Evolutionary conservation across 2,888 invertebrate species (phyloP).

Genomic region (Chrysopilus asiliformis): DNA sequence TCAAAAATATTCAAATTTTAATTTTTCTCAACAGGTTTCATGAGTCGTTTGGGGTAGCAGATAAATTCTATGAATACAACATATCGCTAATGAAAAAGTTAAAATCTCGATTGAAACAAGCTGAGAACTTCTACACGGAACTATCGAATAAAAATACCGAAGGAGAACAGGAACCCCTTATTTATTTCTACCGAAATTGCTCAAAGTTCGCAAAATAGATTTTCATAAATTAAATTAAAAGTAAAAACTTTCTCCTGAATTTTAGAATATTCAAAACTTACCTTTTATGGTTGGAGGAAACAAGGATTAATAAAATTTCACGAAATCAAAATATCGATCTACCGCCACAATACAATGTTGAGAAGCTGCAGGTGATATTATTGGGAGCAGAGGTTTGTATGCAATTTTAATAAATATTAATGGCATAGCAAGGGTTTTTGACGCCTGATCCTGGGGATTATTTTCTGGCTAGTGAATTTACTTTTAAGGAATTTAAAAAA

Average conservation of each 20-base stretch:
- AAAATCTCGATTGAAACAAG: constrained; percentile 52
- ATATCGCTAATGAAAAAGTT: constrained; percentile 55
- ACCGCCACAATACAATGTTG: constrained; percentile 59
- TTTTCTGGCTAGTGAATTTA: too few relatives aligned
- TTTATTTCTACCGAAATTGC: not conserved
- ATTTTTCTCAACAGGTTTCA: too few relatives aligned
- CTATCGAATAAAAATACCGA: not conserved
- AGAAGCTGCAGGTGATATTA: constrained; percentile 47
- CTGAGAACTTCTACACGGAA: constrained; percentile 40
- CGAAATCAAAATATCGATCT: constrained; percentile 38
- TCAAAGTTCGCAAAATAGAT: too few relatives aligned
- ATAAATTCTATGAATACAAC: constrained; percentile 60
- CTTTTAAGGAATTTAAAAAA: too few relatives aligned
- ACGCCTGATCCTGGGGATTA: too few relatives aligned
- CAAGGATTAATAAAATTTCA: constrained; percentile 48
- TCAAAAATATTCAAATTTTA: too few relatives aligned
- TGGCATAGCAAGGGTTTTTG: too few relatives aligned
- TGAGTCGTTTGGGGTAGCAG: constrained; percentile 53
- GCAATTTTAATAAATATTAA: constrained; percentile 1
- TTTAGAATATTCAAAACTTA: constrained; percentile 51
- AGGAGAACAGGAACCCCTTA: not conserved
- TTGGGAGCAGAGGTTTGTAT: constrained; percentile 42
- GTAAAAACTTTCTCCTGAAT: too few relatives aligned
- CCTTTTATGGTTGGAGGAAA: constrained; percentile 66
- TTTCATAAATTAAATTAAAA: too few relatives aligned